Evolutionary conservation across 2,797 vertebrate genomes (phyloP).

Genomic region (Sphenodon punctatus): DNA sequence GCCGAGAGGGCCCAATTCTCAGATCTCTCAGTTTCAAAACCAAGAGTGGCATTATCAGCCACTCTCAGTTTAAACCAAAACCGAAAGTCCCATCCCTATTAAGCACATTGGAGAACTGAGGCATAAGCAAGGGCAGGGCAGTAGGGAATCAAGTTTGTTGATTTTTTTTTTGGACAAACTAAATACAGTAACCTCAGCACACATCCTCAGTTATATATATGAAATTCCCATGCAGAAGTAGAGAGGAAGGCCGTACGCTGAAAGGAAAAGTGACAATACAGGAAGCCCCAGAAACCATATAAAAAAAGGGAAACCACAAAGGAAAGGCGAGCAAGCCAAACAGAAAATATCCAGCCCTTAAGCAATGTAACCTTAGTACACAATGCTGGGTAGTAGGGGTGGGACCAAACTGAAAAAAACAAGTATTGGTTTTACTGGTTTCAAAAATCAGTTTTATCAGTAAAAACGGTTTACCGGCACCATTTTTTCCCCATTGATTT

Average conservation of each 20-base stretch:
- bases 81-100: no score
- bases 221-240: not conserved
- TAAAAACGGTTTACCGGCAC: no score
- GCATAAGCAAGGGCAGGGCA: no score
- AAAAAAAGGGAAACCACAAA: not conserved
- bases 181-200: not conserved
- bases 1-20: no score
- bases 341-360: not conserved
- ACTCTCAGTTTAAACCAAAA: no score
- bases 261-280: not conserved
- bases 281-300: not conserved
- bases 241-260: accelerated
- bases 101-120: not conserved
- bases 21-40: no score
- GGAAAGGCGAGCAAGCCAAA: not conserved
- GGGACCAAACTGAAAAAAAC: not conserved
- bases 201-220: not conserved
- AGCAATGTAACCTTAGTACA: not conserved
- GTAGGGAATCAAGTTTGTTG: not conserved
- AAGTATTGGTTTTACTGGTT: no score
- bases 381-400: no score
- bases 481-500: no score
- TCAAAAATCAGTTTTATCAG: no score
- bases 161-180: not conserved
- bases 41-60: no score